Percentiles rank a stretch among this genome's conserved stretches.
Evolutionary conservation across 2,888 invertebrate genomes (phyloP).

Genomic region (Nemoura dubitans): DNA sequence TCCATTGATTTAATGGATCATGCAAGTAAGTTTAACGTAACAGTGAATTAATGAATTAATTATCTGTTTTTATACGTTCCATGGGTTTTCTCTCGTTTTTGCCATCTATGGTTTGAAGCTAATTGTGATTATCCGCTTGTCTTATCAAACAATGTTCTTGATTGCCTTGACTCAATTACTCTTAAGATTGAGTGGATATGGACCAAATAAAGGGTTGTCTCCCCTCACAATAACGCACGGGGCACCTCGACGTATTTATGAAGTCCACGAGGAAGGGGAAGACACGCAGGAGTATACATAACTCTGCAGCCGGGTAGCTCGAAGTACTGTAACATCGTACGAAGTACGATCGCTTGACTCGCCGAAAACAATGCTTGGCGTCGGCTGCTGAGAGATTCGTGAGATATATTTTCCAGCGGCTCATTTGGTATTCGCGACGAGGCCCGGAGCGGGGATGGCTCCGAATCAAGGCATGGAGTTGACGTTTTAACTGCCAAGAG

Average conservation of each 20-base stretch:
- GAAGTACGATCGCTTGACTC: background rate
- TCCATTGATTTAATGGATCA: background rate
- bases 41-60: background rate
- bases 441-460: background rate
- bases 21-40: background rate
- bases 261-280: background rate
- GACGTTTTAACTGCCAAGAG: constrained; percentile 35
- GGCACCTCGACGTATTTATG: background rate
- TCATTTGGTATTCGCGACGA: constrained; percentile 29
- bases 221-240: background rate
- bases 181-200: constrained; percentile 7
- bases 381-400: background rate
- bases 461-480: constrained; percentile 23
- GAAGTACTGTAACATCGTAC: no score
- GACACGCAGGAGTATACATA: no score
- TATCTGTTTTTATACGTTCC: background rate
- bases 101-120: background rate
- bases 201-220: constrained; percentile 2
- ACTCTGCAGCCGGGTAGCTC: no score
- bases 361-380: background rate
- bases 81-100: background rate
- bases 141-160: constrained; percentile 7
- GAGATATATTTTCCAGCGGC: constrained; percentile 15
- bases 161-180: constrained; percentile 12
- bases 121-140: constrained; percentile 12